phyloP scores from a whole-genome alignment of 2,888 invertebrate genomes.

The Mythimna albipuncta region DNA sequence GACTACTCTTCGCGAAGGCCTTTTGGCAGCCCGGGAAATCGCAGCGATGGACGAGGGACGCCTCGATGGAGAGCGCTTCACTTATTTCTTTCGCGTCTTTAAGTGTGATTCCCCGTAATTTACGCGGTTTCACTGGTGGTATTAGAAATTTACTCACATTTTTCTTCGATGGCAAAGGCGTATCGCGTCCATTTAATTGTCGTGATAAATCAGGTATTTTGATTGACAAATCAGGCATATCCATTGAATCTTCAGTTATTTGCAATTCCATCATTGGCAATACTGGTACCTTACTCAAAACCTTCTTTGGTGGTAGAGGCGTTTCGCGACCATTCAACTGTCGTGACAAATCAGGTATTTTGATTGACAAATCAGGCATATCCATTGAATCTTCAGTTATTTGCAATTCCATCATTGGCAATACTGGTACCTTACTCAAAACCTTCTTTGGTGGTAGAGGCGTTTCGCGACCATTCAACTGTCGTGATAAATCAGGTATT shows the following conservation, averaged over 20 bases:
- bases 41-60: neutral
- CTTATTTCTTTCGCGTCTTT: conserved; percentile 1
- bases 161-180: neutral
- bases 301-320: neutral
- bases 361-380: neutral
- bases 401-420: no score
- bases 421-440: no score
- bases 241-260: neutral
- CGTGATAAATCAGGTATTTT: conserved; percentile 1
- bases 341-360: neutral
- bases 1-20: neutral
- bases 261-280: no score
- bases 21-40: conserved; percentile 16
- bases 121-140: neutral
- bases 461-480: no score
- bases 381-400: neutral
- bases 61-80: neutral
- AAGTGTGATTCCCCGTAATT: neutral
- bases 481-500: no score
- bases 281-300: neutral
- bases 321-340: neutral
- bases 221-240: neutral
- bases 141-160: neutral
- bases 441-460: no score
- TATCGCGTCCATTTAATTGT: neutral